A percentile compares a stretch with the other conserved stretches of the same genome.
Conservation (phyloP, 92 coral and sea anemone species). For the Parazoanthus darwini region DNA sequence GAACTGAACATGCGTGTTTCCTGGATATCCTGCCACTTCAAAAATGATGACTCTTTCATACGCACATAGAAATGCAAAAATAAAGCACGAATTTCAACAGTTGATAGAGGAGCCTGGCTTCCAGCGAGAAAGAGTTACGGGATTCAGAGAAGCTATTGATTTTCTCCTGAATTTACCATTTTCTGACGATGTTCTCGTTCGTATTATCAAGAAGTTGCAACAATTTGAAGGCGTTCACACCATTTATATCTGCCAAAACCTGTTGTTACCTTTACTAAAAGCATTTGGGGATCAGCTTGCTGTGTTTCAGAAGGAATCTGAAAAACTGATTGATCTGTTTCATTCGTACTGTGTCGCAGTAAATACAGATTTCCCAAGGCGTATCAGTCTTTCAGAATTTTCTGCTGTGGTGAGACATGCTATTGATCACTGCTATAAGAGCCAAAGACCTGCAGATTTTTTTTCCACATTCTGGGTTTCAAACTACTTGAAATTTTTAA, state of each 20-base stretch:
- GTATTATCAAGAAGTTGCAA: not conserved
- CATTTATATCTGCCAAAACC: not conserved
- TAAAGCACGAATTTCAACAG: conserved; percentile 2
- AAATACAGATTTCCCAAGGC: not conserved
- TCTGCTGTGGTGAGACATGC: not conserved
- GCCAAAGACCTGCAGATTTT: not conserved
- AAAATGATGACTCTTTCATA: not conserved
- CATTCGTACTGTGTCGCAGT: not conserved
- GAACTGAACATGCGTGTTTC: not conserved
- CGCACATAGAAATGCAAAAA: not conserved
- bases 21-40: not conserved
- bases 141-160: not conserved
- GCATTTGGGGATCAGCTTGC: not conserved
- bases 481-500: not conserved
- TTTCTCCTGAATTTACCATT: not conserved
- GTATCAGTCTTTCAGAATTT: not conserved
- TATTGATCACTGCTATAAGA: not conserved
- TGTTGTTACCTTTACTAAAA: not conserved
- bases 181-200: not conserved
- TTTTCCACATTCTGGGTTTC: not conserved
- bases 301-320: conserved; percentile 16
- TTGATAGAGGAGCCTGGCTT: not conserved
- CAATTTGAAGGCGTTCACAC: not conserved
- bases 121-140: not conserved
- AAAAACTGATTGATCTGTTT: conserved; percentile 9